A percentile compares a stretch with the other conserved stretches of the same genome.
phyloP scores from a whole-genome alignment of 2,113 vertebrate genomes.

The Antechinus stuartii region DNA sequence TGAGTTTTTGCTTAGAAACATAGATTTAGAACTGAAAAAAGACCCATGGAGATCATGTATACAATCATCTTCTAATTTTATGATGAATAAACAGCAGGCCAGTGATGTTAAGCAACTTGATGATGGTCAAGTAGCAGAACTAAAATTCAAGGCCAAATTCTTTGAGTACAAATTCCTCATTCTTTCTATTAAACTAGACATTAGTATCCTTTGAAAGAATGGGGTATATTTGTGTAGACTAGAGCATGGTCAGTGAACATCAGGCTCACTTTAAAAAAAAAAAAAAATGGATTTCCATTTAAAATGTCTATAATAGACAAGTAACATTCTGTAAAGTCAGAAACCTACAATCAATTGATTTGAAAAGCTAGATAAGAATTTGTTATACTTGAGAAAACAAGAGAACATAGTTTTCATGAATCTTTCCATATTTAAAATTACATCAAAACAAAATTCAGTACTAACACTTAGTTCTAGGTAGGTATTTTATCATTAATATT shows the following conservation, averaged over 20 bases:
- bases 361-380: constrained; percentile 25
- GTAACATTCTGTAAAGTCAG: neutral
- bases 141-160: neutral
- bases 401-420: constrained; percentile 23
- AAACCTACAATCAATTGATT: constrained; percentile 35
- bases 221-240: neutral
- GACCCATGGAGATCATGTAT: neutral
- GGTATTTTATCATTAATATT: constrained; percentile 20
- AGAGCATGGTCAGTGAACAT: neutral
- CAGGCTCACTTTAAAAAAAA: constrained; percentile 9
- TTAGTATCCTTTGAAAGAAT: neutral
- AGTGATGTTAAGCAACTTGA: neutral
- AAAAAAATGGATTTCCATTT: constrained; percentile 4
- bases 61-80: neutral
- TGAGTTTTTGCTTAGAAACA: neutral
- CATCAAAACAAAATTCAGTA: constrained; percentile 12
- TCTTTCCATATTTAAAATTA: neutral
- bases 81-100: neutral
- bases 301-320: neutral
- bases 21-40: neutral
- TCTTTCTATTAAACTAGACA: neutral
- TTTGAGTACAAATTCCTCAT: neutral
- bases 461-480: neutral
- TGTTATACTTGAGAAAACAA: constrained; percentile 46
- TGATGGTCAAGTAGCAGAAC: neutral